Conservation (phyloP, 1,140 invertebrate genomes). For the Drosophila rufa region DNA sequence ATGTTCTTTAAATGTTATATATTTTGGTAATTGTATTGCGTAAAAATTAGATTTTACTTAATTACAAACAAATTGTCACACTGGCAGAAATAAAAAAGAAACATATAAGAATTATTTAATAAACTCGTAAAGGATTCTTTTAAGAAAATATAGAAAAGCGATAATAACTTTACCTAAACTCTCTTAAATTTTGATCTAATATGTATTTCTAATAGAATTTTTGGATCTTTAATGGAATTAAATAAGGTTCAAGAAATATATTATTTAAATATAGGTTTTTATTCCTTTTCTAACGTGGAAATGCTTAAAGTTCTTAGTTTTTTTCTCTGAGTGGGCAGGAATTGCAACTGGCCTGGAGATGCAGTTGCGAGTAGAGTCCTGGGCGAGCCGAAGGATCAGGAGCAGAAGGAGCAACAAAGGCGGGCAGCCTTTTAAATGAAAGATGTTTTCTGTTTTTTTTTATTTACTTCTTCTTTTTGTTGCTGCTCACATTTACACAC, state of each 20-base stretch:
- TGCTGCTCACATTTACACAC: constrained; percentile 53
- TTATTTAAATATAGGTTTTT: too few species aligned
- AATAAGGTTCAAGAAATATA: too few species aligned
- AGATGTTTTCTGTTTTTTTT: constrained; percentile 62
- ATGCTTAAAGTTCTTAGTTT: background rate
- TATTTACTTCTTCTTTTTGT: constrained; percentile 28
- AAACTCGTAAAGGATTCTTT: too few species aligned
- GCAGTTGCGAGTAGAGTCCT: constrained; percentile 21
- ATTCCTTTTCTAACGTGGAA: too few species aligned
- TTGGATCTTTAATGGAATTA: too few species aligned
- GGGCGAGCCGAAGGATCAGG: constrained; percentile 38
- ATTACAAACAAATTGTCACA: background rate
- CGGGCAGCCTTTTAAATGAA: constrained; percentile 59
- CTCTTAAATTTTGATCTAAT: too few species aligned
- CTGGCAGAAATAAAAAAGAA: too few species aligned
- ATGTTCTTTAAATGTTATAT: background rate
- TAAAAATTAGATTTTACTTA: too few species aligned
- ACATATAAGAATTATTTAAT: too few species aligned
- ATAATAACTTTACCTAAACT: too few species aligned
- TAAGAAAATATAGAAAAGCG: too few species aligned
- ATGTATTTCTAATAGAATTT: too few species aligned
- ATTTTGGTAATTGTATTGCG: background rate
- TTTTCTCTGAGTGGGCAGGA: constrained; percentile 11
- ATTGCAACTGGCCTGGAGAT: constrained; percentile 29
- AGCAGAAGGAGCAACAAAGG: constrained; percentile 59